Evolutionary conservation across 2,888 invertebrate genomes (phyloP).

Genomic region (Parasteatoda lunata): DNA sequence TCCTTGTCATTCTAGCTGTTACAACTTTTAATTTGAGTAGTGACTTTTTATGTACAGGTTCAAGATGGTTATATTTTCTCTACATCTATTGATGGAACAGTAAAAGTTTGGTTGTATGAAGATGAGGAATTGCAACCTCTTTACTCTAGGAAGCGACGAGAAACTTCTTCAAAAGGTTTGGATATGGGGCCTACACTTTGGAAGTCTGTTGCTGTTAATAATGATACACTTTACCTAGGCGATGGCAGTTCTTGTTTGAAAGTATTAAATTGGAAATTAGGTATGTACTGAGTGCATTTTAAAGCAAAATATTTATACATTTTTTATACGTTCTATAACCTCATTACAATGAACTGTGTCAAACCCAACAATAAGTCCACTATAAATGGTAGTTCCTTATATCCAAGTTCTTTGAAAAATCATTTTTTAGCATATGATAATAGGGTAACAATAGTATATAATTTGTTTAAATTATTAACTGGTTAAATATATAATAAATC

Average conservation of each 20-base stretch:
- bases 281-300: conserved; percentile 23
- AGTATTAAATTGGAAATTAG: conserved; percentile 57
- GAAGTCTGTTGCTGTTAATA: conserved; percentile 26
- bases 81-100: conserved; percentile 54
- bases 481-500: not conserved
- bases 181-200: conserved; percentile 44
- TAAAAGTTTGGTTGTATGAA: conserved; percentile 60
- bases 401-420: not conserved
- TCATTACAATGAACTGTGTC: not conserved
- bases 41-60: conserved; percentile 15
- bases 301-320: not conserved
- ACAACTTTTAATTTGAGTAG: not conserved
- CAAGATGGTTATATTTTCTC: conserved; percentile 41
- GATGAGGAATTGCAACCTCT: conserved; percentile 54
- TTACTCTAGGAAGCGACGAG: conserved; percentile 53
- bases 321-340: not conserved
- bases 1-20: too few relatives aligned
- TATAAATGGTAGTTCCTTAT: not conserved
- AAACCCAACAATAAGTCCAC: not conserved
- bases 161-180: not conserved
- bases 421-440: too few relatives aligned
- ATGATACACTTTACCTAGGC: conserved; percentile 49
- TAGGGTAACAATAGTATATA: not conserved
- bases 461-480: not conserved
- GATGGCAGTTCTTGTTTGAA: conserved; percentile 45